These are phyloP conservation scores for Phainopepla nitens DNA, from an alignment of 2,113 vertebrate species.

Conservation along the genomic window DNA sequence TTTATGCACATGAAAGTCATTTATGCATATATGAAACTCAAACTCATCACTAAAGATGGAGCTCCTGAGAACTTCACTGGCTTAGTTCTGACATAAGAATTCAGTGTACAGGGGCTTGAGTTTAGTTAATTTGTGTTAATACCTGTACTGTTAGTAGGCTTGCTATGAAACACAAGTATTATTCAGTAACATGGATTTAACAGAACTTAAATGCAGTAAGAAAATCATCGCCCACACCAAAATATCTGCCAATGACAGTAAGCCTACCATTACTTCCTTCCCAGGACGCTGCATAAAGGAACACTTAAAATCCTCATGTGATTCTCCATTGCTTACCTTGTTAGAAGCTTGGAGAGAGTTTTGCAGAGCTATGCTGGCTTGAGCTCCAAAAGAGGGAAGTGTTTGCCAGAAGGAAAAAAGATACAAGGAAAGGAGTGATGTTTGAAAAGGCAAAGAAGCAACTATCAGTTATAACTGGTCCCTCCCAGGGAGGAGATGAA, in stretches of 20 bases:
- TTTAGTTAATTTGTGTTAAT: neutral
- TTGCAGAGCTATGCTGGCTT: constrained; percentile 64
- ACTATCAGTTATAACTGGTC: constrained; percentile 30
- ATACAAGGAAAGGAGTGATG: constrained; percentile 62
- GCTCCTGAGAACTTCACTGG: neutral
- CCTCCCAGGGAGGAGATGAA: constrained; percentile 30
- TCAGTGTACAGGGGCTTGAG: neutral
- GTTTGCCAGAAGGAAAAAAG: constrained; percentile 61
- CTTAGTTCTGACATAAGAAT: neutral
- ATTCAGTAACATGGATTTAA: neutral
- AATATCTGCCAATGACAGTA: neutral
- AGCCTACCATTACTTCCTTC: neutral
- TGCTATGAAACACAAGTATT: neutral
- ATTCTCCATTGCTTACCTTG: constrained; percentile 57
- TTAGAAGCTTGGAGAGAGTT: constrained; percentile 54
- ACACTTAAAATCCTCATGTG: neutral
- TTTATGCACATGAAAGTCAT: neutral
- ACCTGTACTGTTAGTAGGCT: neutral
- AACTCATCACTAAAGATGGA: neutral
- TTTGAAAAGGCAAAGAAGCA: constrained; percentile 60
- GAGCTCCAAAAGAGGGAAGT: constrained; percentile 60
- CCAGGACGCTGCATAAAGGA: neutral
- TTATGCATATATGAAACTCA: neutral
- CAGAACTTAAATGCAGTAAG: neutral
- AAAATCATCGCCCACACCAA: neutral